Evolutionary conservation across 1,140 invertebrate genomes (phyloP).

Genomic region (Batillaria attramentaria): DNA sequence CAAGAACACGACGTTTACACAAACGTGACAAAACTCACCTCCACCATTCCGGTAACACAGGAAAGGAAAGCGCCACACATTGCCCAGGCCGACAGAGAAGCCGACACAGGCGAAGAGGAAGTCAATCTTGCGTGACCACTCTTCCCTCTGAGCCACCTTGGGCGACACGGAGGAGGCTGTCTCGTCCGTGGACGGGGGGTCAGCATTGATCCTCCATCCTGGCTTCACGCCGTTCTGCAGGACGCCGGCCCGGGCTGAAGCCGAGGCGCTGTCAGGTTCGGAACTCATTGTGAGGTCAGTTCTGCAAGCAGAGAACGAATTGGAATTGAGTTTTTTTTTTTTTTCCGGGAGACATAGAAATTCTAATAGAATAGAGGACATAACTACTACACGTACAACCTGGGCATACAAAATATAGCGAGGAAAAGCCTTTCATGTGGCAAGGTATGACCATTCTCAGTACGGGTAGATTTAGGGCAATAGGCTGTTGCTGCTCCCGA

Average conservation of each 20-base stretch:
- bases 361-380: neutral
- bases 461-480: neutral
- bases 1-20: no score
- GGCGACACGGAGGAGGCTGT: conserved; percentile 12
- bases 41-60: conserved; percentile 73
- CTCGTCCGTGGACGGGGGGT: conserved; percentile 28
- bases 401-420: neutral
- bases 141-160: conserved; percentile 74
- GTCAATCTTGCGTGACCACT: conserved; percentile 72
- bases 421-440: neutral
- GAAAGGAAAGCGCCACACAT: conserved; percentile 74
- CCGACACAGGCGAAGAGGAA: conserved; percentile 73
- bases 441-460: no score
- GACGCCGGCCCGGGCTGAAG: neutral
- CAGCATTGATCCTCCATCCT: conserved; percentile 30
- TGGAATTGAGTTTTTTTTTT: no score
- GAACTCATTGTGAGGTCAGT: neutral
- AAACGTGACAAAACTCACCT: conserved; percentile 55
- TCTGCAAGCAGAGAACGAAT: neutral
- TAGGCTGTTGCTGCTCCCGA: no score
- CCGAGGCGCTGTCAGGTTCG: neutral
- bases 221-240: conserved; percentile 25
- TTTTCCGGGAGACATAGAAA: no score
- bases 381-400: neutral
- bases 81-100: conserved; percentile 73